Base-by-base conservation (phyloP, 2,797 vertebrate genomes). In the Sylvia borin region DNA sequence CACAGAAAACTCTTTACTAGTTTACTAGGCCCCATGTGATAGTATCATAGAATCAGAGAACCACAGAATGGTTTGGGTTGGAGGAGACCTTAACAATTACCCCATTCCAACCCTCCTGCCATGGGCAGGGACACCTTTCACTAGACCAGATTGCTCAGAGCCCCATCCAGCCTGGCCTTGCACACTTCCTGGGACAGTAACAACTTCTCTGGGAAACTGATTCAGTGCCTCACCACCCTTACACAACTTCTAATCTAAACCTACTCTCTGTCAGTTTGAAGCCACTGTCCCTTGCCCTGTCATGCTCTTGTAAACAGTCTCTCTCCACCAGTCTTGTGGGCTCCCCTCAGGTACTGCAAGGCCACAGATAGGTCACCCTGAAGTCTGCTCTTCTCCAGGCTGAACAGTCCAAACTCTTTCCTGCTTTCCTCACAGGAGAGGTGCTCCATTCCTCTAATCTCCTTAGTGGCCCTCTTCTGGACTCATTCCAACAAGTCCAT, bases 91-190 rank as follows among this genome's bases (percentile, higher is more conserved):
- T 74, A 47, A 12, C 10, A 26, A 42, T 42, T 6, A 54, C 27
- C 54, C 25, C 0, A 0, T 34, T 48, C 68, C 26, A 48, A 26
- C 3, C 12, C 5, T n/a, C 21, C 15, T 34, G 40, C 7, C 10
- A 15, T 20, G 26, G 34, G 42, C n/a, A 42, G 21, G 21, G 14
- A 34, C 18, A 34, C 3, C 12, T 61, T 40, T 22, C 40, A 24
- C 36, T 34, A 34, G 31, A 47, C 21, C 21, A 54, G 40, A 14
- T 34, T 60, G 21, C 26, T 34, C n/a, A 47, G 8, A 32, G 10
- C 15, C 22, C 5, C 17, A 34, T 67, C 10, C 31, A 54, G 2
- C 54, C 34, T 54, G 34, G 18, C 18, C 18, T 54, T 61, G 22
- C 54, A 42, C 18, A 32, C 11, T 42, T 82, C 26, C 62, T 68